phyloP scores from a whole-genome alignment of 2,888 invertebrate genomes.

The Neria commutata region DNA sequence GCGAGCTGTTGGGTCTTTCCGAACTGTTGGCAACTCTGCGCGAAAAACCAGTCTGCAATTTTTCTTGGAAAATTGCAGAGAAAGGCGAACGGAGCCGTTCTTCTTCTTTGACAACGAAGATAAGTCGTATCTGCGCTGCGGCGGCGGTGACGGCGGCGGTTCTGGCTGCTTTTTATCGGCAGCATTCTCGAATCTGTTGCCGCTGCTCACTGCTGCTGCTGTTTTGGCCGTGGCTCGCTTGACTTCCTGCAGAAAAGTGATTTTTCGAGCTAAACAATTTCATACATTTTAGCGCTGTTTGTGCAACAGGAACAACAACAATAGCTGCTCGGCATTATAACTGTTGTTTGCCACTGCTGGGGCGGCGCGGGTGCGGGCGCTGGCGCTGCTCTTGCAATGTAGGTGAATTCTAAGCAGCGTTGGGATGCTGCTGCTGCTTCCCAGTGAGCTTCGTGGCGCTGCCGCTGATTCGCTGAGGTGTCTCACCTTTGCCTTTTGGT shows the following conservation, averaged over 20 bases:
- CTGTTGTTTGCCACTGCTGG: conserved; percentile 7
- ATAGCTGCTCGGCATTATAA: no score
- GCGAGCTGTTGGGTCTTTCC: neutral
- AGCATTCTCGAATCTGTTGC: neutral
- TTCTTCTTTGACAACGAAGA: neutral
- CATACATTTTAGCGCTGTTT: neutral
- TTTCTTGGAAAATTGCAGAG: conserved; percentile 56
- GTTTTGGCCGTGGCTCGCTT: no score
- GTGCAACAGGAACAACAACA: neutral
- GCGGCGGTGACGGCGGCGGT: neutral
- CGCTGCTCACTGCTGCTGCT: neutral
- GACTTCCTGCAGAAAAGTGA: conserved; percentile 19
- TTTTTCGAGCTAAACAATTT: conserved; percentile 14
- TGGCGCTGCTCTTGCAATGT: neutral
- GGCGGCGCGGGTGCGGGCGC: neutral
- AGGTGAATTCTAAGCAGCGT: conserved; percentile 10
- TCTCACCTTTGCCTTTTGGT: conserved; percentile 16
- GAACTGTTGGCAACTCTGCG: conserved; percentile 3
- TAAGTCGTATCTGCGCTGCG: neutral
- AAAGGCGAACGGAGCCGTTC: conserved; percentile 42
- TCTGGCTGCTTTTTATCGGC: neutral
- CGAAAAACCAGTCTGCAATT: conserved; percentile 48
- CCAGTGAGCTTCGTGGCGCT: neutral
- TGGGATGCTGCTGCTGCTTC: neutral
- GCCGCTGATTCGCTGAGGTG: conserved; percentile 11